Conservation (phyloP, 1,140 invertebrate species). For the Sitodiplosis mosellana region DNA sequence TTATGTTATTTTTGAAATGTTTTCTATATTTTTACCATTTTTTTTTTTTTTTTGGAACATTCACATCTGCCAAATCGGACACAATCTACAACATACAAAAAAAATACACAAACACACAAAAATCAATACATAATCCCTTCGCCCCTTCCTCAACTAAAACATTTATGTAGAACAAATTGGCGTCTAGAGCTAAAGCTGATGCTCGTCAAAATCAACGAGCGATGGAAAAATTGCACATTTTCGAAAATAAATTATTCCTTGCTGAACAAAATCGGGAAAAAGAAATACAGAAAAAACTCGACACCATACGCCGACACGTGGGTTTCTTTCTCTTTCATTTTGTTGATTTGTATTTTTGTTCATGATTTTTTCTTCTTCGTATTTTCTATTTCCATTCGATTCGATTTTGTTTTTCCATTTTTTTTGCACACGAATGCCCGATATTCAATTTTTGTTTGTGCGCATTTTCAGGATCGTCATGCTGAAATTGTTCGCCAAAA, state of each 20-base stretch:
- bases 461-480: too few relatives aligned
- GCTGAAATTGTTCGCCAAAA: too few relatives aligned
- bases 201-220: slow-evolving; percentile 37
- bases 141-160: neutral
- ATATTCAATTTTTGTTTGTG: too few relatives aligned
- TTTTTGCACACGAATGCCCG: too few relatives aligned
- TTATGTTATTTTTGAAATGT: neutral
- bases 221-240: slow-evolving; percentile 43
- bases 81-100: neutral
- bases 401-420: too few relatives aligned
- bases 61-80: neutral
- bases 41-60: neutral
- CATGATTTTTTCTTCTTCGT: too few relatives aligned
- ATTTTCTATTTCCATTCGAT: too few relatives aligned
- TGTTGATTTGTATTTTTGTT: neutral
- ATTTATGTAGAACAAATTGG: slow-evolving; percentile 45
- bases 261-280: slow-evolving; percentile 61
- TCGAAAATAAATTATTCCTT: slow-evolving; percentile 50
- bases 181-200: slow-evolving; percentile 42
- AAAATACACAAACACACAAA: neutral
- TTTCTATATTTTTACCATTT: neutral
- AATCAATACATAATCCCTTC: neutral
- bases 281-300: slow-evolving; percentile 60
- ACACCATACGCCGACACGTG: slow-evolving; percentile 63
- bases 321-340: slow-evolving; percentile 13